Evolutionary conservation across 1,140 invertebrate species (phyloP).

Genomic region (Plutomurus gul): DNA sequence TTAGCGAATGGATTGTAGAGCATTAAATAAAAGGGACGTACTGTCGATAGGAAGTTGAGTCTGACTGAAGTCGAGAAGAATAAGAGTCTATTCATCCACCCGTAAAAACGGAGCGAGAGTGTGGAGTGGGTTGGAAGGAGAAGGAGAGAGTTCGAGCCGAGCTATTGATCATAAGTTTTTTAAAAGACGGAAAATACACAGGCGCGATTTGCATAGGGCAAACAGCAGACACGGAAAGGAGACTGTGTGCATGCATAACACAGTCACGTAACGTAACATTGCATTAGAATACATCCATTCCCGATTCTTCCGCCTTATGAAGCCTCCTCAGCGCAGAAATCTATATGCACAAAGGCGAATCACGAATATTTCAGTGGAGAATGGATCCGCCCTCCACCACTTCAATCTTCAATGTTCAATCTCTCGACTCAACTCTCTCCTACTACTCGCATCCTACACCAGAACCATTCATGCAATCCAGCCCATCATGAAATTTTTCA

Average conservation of each 20-base stretch:
- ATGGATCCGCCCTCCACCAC: slow-evolving; percentile 24
- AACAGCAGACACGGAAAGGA: background rate
- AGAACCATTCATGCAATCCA: slow-evolving; percentile 22
- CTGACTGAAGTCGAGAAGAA: background rate
- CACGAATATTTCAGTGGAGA: slow-evolving; percentile 31
- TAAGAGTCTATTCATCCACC: slow-evolving; percentile 39
- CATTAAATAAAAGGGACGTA: too few relatives aligned
- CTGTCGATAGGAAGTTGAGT: background rate
- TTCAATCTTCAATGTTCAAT: background rate
- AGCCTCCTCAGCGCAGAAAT: slow-evolving; percentile 33
- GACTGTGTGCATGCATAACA: slow-evolving; percentile 4
- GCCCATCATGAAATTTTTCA: slow-evolving; percentile 31
- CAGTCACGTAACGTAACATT: slow-evolving; percentile 13
- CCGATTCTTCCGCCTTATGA: slow-evolving; percentile 33
- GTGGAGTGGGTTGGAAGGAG: slow-evolving; percentile 6
- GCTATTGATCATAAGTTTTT: slow-evolving; percentile 42
- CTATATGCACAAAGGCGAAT: slow-evolving; percentile 38
- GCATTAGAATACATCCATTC: slow-evolving; percentile 19
- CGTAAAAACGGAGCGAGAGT: slow-evolving; percentile 41
- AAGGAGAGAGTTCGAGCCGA: slow-evolving; percentile 19
- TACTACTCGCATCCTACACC: background rate
- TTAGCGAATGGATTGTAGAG: too few relatives aligned
- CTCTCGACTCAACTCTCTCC: background rate
- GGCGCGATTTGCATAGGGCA: slow-evolving; percentile 46
- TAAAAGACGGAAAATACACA: slow-evolving; percentile 40